Evolutionary conservation across 2,888 invertebrate species (phyloP).

Genomic region (Eulithis testata): DNA sequence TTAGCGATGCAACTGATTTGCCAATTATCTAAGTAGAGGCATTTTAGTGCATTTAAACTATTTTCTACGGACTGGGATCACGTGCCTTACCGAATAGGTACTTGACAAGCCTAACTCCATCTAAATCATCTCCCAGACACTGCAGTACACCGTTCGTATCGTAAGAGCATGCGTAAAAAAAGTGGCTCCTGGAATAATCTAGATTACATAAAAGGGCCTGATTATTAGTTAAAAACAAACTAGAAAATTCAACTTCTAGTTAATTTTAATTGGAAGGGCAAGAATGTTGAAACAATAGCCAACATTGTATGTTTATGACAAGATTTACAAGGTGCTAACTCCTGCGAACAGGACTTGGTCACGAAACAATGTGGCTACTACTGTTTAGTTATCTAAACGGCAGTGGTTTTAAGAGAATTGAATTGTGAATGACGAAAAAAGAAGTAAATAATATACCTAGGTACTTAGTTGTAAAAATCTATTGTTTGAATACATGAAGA

Average conservation of each 20-base stretch:
- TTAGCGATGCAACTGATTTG: no score
- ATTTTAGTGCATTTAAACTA: no score
- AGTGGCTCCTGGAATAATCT: no score
- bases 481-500: no score
- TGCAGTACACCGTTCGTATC: no score
- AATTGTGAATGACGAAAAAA: background rate
- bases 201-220: no score
- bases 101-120: no score
- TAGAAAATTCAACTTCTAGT: conserved; percentile 28
- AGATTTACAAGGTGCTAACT: conserved; percentile 79
- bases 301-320: conserved; percentile 76
- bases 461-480: background rate
- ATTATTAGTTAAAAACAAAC: conserved; percentile 7
- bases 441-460: background rate
- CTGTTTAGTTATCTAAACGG: conserved; percentile 11
- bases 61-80: no score
- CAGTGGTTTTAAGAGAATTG: conserved; percentile 2
- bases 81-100: no score
- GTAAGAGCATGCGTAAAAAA: no score
- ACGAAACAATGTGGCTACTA: conserved; percentile 59
- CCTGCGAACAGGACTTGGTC: conserved; percentile 61
- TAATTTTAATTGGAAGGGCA: conserved; percentile 55
- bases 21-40: no score
- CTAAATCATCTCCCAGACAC: no score
- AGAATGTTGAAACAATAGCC: conserved; percentile 61